Evolutionary conservation across 2,888 invertebrate genomes (phyloP).

Genomic region (Biston stratarius): DNA sequence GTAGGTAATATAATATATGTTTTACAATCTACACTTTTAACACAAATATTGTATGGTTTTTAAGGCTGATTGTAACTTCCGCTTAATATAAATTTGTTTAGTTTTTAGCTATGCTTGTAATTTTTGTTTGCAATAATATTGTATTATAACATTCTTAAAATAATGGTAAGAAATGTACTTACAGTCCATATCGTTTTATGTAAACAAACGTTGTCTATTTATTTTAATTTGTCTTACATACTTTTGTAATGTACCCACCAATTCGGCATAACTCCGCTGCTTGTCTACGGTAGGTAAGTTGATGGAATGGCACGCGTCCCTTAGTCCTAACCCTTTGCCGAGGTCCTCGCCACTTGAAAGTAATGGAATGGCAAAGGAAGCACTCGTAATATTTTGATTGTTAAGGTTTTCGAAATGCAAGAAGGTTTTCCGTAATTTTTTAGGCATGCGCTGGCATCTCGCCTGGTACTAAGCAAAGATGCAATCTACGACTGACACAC

Average conservation of each 20-base stretch:
- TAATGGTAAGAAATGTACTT: background rate
- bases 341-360: slow-evolving; percentile 25
- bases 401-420: background rate
- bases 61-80: too few species aligned
- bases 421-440: background rate
- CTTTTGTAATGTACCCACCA: background rate
- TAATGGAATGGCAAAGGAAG: slow-evolving; percentile 21
- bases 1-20: slow-evolving; percentile 16
- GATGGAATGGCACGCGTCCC: slow-evolving; percentile 25
- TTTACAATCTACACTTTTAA: background rate
- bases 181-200: background rate
- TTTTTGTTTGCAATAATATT: too few species aligned
- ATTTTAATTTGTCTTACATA: background rate
- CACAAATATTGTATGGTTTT: too few species aligned
- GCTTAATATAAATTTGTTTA: too few species aligned
- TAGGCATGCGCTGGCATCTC: background rate
- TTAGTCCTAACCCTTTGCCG: slow-evolving; percentile 11
- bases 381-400: slow-evolving; percentile 8
- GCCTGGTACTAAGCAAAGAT: too few species aligned
- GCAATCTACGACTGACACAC: too few species aligned
- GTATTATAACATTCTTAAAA: too few species aligned
- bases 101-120: too few species aligned
- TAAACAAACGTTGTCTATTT: slow-evolving; percentile 1
- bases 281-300: background rate
- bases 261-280: slow-evolving; percentile 25